Conservation (phyloP, 2,888 invertebrate genomes). For the Ceriagrion tenellum region DNA sequence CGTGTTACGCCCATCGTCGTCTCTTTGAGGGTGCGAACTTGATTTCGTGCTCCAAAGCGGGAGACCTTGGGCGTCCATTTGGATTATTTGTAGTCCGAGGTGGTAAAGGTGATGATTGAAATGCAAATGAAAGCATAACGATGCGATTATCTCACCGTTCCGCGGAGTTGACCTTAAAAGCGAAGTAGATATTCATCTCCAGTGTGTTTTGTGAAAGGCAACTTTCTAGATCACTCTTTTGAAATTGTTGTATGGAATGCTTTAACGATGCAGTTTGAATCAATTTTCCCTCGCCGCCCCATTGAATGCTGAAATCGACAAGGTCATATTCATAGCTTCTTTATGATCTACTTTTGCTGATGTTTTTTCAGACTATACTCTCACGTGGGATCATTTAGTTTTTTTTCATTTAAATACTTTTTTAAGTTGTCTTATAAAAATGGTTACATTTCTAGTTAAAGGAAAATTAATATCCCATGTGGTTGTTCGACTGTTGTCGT, state of each 20-base stretch:
- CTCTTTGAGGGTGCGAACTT: background rate
- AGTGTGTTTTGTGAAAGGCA: background rate
- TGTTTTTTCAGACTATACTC: too few species aligned
- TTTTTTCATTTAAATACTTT: too few species aligned
- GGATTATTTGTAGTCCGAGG: slow-evolving; percentile 6
- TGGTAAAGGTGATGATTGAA: slow-evolving; percentile 20
- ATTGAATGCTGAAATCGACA: background rate
- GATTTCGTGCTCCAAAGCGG: background rate
- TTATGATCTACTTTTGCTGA: background rate
- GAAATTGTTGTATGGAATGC: background rate
- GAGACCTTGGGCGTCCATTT: slow-evolving; percentile 30
- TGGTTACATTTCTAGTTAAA: too few species aligned
- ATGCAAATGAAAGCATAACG: slow-evolving; percentile 14
- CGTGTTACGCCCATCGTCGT: background rate
- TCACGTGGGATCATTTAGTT: too few species aligned
- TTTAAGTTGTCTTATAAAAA: too few species aligned
- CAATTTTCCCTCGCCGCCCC: background rate
- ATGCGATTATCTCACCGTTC: slow-evolving; percentile 13
- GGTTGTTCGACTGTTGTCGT: too few species aligned
- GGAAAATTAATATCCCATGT: too few species aligned
- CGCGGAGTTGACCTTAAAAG: background rate
- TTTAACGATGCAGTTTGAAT: background rate
- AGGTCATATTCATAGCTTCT: background rate
- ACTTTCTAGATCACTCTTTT: background rate
- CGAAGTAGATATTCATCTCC: background rate